Conservation (phyloP, 2,797 vertebrate species). For the Sebastolobus altivelis region DNA sequence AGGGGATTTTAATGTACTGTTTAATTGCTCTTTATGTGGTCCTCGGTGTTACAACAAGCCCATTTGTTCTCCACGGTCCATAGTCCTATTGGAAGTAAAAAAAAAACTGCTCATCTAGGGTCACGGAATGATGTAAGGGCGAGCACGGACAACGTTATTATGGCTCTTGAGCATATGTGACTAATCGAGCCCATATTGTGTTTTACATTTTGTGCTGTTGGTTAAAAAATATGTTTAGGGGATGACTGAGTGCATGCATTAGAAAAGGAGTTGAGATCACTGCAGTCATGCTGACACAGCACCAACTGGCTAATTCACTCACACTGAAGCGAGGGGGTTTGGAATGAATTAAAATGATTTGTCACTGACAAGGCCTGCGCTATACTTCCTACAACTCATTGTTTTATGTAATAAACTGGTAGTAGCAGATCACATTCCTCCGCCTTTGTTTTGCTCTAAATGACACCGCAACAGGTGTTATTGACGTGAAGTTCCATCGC, state of each 20-base stretch:
- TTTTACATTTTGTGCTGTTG: not conserved
- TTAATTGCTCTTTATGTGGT: conserved; percentile 86
- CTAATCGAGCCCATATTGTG: conserved; percentile 31
- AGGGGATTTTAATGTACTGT: conserved; percentile 86
- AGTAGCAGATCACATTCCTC: not conserved
- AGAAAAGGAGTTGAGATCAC: conserved; percentile 4
- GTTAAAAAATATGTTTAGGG: conserved; percentile 31
- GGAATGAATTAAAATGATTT: conserved; percentile 30
- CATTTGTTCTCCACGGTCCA: conserved; percentile 63
- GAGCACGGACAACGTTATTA: conserved; percentile 18
- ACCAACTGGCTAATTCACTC: conserved; percentile 35
- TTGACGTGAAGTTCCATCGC: conserved; percentile 32
- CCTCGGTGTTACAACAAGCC: conserved; percentile 65
- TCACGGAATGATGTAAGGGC: conserved; percentile 48
- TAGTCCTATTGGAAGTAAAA: conserved; percentile 38
- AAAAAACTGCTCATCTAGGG: conserved; percentile 47
- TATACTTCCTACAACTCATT: not conserved
- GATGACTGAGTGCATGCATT: not conserved
- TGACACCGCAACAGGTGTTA: conserved; percentile 40
- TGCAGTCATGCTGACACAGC: conserved; percentile 17
- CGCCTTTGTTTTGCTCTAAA: conserved; percentile 20
- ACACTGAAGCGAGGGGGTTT: not conserved
- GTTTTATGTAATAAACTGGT: conserved; percentile 10
- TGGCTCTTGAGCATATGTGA: conserved; percentile 25
- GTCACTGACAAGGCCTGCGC: conserved; percentile 1